phyloP scores from a whole-genome alignment of 2,888 invertebrate species.

The Ramazzottius varieornatus region DNA sequence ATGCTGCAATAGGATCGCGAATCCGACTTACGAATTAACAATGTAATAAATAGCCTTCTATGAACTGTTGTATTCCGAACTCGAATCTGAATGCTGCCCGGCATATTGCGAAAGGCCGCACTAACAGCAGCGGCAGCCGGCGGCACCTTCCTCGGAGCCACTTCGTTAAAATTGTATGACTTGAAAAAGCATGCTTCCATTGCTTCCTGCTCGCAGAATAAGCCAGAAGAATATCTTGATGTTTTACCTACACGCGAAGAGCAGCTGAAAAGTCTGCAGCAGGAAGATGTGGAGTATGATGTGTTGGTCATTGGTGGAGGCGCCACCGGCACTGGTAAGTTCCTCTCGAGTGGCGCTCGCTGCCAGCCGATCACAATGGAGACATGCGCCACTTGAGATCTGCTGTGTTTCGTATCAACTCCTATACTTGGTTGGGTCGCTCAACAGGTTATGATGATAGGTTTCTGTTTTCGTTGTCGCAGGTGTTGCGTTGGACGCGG shows the following conservation, averaged over 20 bases:
- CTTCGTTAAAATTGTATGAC: neutral
- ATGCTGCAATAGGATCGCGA: too few species aligned
- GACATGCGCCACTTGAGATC: too few species aligned
- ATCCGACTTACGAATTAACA: too few species aligned
- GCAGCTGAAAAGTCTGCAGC: slow-evolving; percentile 13
- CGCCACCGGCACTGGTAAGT: neutral
- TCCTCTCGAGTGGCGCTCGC: too few species aligned
- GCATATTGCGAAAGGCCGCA: neutral
- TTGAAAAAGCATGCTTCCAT: neutral
- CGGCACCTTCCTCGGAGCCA: neutral
- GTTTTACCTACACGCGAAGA: slow-evolving; percentile 16
- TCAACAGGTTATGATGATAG: too few species aligned
- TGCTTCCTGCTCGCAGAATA: neutral
- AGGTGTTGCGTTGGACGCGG: slow-evolving; percentile 4
- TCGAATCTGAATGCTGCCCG: neutral
- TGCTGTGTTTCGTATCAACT: too few species aligned
- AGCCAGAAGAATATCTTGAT: neutral
- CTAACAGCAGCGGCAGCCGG: neutral
- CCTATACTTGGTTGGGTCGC: too few species aligned
- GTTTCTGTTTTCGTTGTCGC: too few species aligned
- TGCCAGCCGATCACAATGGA: too few species aligned
- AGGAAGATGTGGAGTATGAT: slow-evolving; percentile 14
- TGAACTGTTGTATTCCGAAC: too few species aligned
- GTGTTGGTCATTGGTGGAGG: slow-evolving; percentile 4
- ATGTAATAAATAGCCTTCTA: too few species aligned